Conservation (phyloP, 1,140 invertebrate species). For the Bombus balteatus region DNA sequence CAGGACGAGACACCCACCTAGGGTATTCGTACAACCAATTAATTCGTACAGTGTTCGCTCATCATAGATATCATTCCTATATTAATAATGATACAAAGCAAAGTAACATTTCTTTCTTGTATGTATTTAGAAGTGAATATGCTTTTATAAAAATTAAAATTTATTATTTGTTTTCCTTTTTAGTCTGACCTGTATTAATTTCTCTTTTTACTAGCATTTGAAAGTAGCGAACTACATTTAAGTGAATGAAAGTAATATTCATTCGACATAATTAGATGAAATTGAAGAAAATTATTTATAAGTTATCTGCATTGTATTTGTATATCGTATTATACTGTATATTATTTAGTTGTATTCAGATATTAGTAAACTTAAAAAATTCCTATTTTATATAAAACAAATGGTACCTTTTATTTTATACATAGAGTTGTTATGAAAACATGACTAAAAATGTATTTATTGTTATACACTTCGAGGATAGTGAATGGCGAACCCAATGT, state of each 20-base stretch:
- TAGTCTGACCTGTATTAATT: neutral
- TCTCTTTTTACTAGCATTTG: neutral
- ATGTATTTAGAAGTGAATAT: constrained; percentile 67
- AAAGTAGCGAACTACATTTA: constrained; percentile 16
- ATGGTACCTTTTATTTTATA: constrained; percentile 59
- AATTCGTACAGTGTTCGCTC: constrained; percentile 61
- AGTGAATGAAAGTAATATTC: neutral
- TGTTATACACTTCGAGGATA: constrained; percentile 50
- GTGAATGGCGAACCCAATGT: constrained; percentile 24
- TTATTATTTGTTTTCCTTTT: constrained; percentile 52
- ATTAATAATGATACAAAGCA: constrained; percentile 73
- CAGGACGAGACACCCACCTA: constrained; percentile 70
- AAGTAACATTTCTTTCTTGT: constrained; percentile 64
- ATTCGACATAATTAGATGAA: neutral
- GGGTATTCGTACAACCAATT: constrained; percentile 63
- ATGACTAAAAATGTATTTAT: constrained; percentile 48
- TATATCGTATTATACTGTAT: constrained; percentile 24
- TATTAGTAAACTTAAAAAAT: constrained; percentile 22
- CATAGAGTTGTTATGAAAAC: constrained; percentile 58
- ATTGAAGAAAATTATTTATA: constrained; percentile 7
- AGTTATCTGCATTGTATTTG: constrained; percentile 28
- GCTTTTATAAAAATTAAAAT: constrained; percentile 71
- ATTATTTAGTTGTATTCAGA: constrained; percentile 40
- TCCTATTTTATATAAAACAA: constrained; percentile 60
- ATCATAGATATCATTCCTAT: constrained; percentile 75